Evolutionary conservation across 2,888 invertebrate species (phyloP), one percentile per base, ranked within the genome.

Genomic region (Hyles lineata): DNA sequence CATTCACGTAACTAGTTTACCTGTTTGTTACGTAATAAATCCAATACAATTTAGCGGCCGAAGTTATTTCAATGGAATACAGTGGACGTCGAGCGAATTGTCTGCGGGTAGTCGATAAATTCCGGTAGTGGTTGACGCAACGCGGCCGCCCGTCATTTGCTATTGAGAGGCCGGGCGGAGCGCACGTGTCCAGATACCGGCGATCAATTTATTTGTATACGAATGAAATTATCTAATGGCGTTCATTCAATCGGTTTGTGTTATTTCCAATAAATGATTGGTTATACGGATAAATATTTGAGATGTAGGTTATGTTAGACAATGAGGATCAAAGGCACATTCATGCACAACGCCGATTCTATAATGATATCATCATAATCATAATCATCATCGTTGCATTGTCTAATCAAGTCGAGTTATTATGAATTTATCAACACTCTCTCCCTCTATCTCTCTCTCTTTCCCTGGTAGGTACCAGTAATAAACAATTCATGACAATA

Each of bases 61-160:
- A 83, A 84, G 80, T 82, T 81, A 77, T 76, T 75, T 80, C 79
- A 85, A 85, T 85, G 80, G 83, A 80, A 78, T 77, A 80, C 77
- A 78, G 83, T 72, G 74, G 79, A 77, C 80, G 78, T 74, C 74
- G 80, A 77, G 83, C 76, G 86, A 84, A 87, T 87, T 85, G 87
- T 88, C 83, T 83, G 87, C 84, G 87, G 88, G 86, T 89, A 89
- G 88, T 88, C 88, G 83, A 89, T 88, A 87, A 85, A 89, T 88
- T 87, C 87, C 86, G 87, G 84, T 87, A 77, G 80, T 73, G 78
- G 81, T 82, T 88, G 89, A 88, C 89, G 85, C 84, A 86, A 84
- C 85, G 84, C 86, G 86, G 87, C 79, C 87, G 77, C 78, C 76
- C 81, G 83, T 85, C 86, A 86, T 86, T 86, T 81, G 82, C 83